Percentiles rank a stretch among this genome's conserved stretches.
Conservation (phyloP, 2,113 vertebrate species). For the Seriola aureovittata region DNA sequence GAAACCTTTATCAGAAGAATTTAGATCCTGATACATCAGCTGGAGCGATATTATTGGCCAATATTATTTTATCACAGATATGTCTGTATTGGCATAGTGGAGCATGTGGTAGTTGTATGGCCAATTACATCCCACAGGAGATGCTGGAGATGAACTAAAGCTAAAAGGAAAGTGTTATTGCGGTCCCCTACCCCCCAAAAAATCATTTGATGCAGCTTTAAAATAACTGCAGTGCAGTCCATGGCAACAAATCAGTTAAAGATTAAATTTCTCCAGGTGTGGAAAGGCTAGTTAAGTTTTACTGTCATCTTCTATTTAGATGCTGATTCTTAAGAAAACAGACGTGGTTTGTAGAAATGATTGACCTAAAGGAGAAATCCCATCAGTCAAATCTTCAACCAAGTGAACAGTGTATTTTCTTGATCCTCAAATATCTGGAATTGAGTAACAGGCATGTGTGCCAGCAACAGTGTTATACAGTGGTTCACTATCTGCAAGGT, state of each 20-base stretch:
- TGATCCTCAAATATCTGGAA: not conserved
- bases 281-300: not conserved
- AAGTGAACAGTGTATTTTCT: not conserved
- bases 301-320: not conserved
- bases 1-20: not conserved
- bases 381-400: not conserved
- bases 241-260: too few relatives aligned
- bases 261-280: too few relatives aligned
- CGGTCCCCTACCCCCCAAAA: not conserved
- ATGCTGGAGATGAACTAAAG: not conserved
- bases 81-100: not conserved
- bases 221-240: not conserved
- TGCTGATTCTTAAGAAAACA: not conserved
- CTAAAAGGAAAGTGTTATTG: not conserved
- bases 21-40: not conserved
- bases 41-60: too few relatives aligned
- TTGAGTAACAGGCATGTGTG: not conserved
- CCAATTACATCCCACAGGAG: not conserved
- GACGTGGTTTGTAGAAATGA: not conserved
- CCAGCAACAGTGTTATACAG: not conserved
- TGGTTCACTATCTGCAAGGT: not conserved
- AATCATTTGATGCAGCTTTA: not conserved
- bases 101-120: not conserved
- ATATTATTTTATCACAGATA: not conserved
- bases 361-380: not conserved